phyloP scores from a whole-genome alignment of 2,888 invertebrate genomes.

The Zelleria hepariella region DNA sequence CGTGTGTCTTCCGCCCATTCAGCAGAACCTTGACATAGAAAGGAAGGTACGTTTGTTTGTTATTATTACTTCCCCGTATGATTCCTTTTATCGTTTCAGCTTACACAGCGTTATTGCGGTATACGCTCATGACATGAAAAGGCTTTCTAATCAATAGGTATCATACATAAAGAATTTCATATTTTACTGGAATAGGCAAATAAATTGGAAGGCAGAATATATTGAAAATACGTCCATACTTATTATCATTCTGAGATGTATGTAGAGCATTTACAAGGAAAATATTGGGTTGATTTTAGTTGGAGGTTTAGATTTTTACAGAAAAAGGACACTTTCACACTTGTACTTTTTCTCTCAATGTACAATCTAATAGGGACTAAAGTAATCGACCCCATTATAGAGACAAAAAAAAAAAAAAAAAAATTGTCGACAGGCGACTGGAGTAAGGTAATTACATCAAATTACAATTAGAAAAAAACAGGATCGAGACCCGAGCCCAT shows the following conservation, averaged over 20 bases:
- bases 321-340: too few relatives aligned
- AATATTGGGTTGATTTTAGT: too few relatives aligned
- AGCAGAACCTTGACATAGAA: constrained; percentile 1
- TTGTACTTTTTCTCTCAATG: not conserved
- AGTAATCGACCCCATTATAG: not conserved
- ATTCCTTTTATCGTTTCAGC: not conserved
- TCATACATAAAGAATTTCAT: too few relatives aligned
- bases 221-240: too few relatives aligned
- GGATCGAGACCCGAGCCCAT: not conserved
- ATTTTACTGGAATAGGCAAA: not conserved
- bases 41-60: not conserved
- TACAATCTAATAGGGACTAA: too few relatives aligned
- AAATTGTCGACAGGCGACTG: not conserved
- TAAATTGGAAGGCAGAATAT: too few relatives aligned
- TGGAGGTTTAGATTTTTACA: too few relatives aligned
- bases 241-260: too few relatives aligned
- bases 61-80: not conserved
- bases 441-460: not conserved
- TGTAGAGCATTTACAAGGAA: too few relatives aligned
- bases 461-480: not conserved
- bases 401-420: not conserved
- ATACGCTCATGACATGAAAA: not conserved
- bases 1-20: not conserved
- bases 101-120: not conserved
- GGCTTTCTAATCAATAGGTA: not conserved